Evolutionary conservation across 2,888 invertebrate species (phyloP), one percentile per base, ranked within the genome.

Genomic region (Hymenopus coronatus): DNA sequence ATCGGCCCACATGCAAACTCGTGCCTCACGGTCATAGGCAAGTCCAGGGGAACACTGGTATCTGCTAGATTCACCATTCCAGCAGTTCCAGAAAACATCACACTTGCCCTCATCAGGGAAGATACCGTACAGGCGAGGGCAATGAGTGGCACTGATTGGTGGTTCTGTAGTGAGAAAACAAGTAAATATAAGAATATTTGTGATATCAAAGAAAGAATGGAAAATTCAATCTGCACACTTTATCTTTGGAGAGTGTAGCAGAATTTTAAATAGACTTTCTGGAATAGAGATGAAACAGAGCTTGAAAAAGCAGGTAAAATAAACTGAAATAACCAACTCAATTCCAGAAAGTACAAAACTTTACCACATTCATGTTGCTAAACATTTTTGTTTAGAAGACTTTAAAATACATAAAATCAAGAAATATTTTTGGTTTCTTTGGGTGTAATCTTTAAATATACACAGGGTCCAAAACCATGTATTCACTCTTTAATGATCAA

Each of bases 1-100:
- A 94, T 99, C 98, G 92, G 98, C 97, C 99, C 99, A 98, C 97
- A 98, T 98, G 94, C 98, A 98, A 89, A 98, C 97, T 91, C 98
- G 96, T 88, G 98, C 96, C 94, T 98, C 98, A 91, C 98, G 96
- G 95, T 99, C 97, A 95, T 98, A 98, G 91, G 98, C 98, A 88
- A 98, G 95, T 91, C 98, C 98, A 92, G 98, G 98, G 91, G 98
- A 98, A 95, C 98, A 98, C 93, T 98, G 98, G 94, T 98, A 98
- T 92, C 97, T 96, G 92, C 98, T 98, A 8, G 98, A 96, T 93
- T 98, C 98, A 88, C 98, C 98, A 94, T 98, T 98, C 98, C 98
- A 98, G 94, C 98, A 98, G 94, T 98, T 98, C 97, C 98, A 98
- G 97, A 98, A 98, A 27, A 97, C 97, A 94, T 98, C 97, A 93